Conservation (phyloP, 35 echinoderm and acorn worm genomes). For the Amphiura filiformis region DNA sequence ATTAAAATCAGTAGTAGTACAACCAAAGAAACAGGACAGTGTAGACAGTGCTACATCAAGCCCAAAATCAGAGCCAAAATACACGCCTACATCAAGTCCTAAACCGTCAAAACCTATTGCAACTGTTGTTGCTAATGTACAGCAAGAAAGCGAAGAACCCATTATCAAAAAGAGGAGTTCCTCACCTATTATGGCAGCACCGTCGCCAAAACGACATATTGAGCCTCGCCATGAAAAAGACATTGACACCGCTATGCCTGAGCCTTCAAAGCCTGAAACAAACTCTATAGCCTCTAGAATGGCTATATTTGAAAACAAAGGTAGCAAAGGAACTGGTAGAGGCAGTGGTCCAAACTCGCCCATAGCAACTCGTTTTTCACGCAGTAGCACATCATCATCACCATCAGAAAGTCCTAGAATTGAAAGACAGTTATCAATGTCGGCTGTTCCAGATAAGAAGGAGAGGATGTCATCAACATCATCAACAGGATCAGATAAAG, state of each 20-base stretch:
- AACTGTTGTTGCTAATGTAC: not conserved
- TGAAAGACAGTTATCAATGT: slow-evolving; percentile 9
- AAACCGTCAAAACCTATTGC: not conserved
- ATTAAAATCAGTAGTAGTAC: not conserved
- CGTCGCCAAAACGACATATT: not conserved
- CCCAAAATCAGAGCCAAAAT: not conserved
- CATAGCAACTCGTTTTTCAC: not conserved
- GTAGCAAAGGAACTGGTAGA: not conserved
- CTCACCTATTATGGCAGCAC: not conserved
- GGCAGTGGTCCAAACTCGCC: not conserved
- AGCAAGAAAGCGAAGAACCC: not conserved
- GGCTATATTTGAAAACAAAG: slow-evolving; percentile 33
- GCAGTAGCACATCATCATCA: not conserved
- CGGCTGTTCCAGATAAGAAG: not conserved
- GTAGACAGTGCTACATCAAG: not conserved
- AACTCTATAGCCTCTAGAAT: slow-evolving; percentile 7
- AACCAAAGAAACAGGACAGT: not conserved
- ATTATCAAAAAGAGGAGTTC: not conserved
- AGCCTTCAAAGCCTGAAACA: not conserved
- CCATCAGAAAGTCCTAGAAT: slow-evolving; percentile 13
- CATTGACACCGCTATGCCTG: slow-evolving; percentile 6
- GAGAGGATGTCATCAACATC: not conserved
- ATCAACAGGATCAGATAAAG: not conserved
- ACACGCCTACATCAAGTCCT: not conserved
- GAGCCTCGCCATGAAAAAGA: slow-evolving; percentile 28